phyloP scores from a whole-genome alignment of 2,797 vertebrate species.

The Jordanella pulchra region DNA sequence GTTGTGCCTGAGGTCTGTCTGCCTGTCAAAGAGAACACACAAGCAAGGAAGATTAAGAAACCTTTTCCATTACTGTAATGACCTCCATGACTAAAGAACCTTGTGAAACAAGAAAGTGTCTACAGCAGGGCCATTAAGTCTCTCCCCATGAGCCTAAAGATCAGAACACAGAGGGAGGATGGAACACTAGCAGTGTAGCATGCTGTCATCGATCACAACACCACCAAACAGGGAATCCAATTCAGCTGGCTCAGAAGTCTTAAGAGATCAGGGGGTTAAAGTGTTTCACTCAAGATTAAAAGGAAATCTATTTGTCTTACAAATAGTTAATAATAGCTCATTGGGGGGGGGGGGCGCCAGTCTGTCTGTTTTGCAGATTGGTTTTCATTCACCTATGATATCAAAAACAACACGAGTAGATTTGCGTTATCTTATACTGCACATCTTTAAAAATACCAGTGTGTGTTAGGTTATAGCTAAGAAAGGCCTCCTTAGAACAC shows the following conservation, averaged over 20 bases:
- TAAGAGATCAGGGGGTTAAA: background rate
- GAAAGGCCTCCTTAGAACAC: no score
- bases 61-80: constrained; percentile 70
- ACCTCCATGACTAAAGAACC: constrained; percentile 60
- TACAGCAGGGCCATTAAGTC: constrained; percentile 44
- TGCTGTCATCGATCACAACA: constrained; percentile 33
- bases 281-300: background rate
- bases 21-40: constrained; percentile 41
- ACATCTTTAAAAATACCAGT: no score
- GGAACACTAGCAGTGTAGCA: background rate
- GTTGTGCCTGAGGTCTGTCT: constrained; percentile 17
- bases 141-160: constrained; percentile 28
- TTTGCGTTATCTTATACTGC: no score
- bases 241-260: background rate
- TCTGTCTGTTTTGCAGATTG: background rate
- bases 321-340: background rate
- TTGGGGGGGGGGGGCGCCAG: no score
- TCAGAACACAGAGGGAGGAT: constrained; percentile 24
- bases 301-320: constrained; percentile 3
- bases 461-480: no score
- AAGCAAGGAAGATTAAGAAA: constrained; percentile 57
- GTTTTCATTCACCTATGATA: background rate
- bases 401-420: no score
- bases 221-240: background rate
- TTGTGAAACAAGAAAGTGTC: constrained; percentile 22